Conservation (phyloP, 2,797 vertebrate species). For the Valencia hispanica region DNA sequence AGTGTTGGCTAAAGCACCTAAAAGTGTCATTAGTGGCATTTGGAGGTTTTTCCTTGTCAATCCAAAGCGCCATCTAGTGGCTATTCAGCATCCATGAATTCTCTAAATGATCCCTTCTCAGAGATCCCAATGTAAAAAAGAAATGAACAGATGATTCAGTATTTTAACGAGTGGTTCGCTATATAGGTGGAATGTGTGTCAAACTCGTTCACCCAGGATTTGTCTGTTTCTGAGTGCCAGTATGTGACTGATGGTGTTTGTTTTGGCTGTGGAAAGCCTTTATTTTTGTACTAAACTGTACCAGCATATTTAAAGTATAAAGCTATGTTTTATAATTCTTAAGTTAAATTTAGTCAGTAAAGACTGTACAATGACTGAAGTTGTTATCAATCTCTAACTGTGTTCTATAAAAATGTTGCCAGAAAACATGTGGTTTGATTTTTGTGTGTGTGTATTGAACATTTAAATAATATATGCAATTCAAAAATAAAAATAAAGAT, state of each 20-base stretch:
- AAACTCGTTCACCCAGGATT: conserved; percentile 53
- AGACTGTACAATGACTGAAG: conserved; percentile 79
- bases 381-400: conserved; percentile 66
- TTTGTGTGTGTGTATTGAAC: not conserved
- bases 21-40: conserved; percentile 33
- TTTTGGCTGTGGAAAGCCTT: conserved; percentile 72
- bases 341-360: conserved; percentile 85
- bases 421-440: conserved; percentile 41
- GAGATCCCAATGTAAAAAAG: conserved; percentile 35
- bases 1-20: not conserved
- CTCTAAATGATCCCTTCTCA: conserved; percentile 26
- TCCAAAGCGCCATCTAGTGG: conserved; percentile 75
- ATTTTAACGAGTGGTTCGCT: conserved; percentile 59
- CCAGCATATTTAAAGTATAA: conserved; percentile 86
- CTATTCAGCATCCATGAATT: conserved; percentile 19
- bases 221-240: conserved; percentile 42
- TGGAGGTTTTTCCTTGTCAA: conserved; percentile 40
- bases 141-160: conserved; percentile 53
- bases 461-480: not conserved
- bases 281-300: conserved; percentile 88
- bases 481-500: not conserved
- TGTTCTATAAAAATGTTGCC: conserved; percentile 66
- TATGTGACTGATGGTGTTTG: conserved; percentile 71
- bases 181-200: conserved; percentile 49
- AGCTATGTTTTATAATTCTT: conserved; percentile 81